Evolutionary conservation across 2,888 invertebrate species (phyloP).

Genomic region (Heteropelma amictum): DNA sequence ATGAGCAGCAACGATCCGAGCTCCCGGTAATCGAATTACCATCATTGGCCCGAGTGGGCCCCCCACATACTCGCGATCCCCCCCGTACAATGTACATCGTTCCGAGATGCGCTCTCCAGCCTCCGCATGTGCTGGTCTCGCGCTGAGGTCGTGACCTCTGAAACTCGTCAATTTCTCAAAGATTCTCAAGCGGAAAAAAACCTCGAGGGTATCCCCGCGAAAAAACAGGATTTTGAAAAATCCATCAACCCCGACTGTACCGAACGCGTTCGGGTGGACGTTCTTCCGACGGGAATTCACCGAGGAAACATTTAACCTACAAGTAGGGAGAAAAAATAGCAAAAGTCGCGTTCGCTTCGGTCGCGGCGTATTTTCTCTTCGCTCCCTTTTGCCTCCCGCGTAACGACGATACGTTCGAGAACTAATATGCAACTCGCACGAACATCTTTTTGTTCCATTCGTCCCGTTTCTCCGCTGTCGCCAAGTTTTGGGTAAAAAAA

Average conservation of each 20-base stretch:
- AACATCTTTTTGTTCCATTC: not conserved
- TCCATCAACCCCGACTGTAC: conserved; percentile 22
- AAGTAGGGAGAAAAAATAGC: conserved; percentile 37
- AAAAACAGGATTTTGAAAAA: conserved; percentile 11
- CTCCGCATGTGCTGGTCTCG: conserved; percentile 47
- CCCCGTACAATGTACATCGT: conserved; percentile 26
- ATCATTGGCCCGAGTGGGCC: conserved; percentile 59
- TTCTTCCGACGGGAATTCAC: conserved; percentile 48
- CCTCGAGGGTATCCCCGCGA: too few relatives aligned
- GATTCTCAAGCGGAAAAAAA: too few relatives aligned
- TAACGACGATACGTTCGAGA: conserved; percentile 9
- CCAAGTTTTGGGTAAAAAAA: not conserved
- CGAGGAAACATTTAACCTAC: conserved; percentile 37
- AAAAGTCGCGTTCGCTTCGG: not conserved
- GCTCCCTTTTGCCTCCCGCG: not conserved
- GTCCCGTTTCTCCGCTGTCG: not conserved
- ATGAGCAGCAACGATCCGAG: conserved; percentile 65
- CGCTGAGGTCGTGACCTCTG: conserved; percentile 34
- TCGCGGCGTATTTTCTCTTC: not conserved
- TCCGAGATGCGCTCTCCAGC: conserved; percentile 19
- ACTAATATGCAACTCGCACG: conserved; percentile 36
- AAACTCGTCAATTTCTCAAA: conserved; percentile 26
- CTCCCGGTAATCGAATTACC: conserved; percentile 66
- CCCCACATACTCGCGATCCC: conserved; percentile 47
- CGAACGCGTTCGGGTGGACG: conserved; percentile 37